Conservation (phyloP, 2,113 vertebrate species). For the Tympanuchus pallidicinctus region DNA sequence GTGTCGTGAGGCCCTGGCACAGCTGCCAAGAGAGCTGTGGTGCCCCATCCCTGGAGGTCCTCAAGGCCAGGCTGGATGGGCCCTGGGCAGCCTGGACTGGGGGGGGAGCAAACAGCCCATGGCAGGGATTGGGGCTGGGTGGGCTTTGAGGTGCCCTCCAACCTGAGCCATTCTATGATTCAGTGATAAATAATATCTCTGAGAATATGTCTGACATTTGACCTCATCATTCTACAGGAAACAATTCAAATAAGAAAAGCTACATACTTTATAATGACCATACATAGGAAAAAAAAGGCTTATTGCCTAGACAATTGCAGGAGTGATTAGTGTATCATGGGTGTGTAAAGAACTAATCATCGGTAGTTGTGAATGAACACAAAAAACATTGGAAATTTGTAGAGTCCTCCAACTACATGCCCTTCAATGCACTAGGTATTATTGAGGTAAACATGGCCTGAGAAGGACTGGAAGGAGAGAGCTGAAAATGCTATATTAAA, state of each 20-base stretch:
- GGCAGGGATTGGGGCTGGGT: too few species aligned
- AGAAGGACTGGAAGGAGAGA: background rate
- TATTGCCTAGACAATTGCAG: background rate
- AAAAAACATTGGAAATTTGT: background rate
- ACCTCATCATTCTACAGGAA: background rate
- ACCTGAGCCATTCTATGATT: too few species aligned
- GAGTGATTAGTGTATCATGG: background rate
- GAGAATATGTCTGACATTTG: background rate
- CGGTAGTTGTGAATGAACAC: background rate
- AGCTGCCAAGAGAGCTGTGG: too few species aligned
- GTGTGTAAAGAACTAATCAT: background rate
- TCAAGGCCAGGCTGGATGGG: too few species aligned
- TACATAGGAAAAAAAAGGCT: background rate
- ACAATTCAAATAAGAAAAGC: background rate
- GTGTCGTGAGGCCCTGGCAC: too few species aligned
- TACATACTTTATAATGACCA: background rate
- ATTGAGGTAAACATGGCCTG: background rate
- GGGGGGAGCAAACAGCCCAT: too few species aligned
- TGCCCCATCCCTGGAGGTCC: too few species aligned
- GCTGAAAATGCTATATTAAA: background rate
- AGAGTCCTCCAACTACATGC: background rate
- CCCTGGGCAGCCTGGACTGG: too few species aligned
- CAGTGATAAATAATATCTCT: background rate
- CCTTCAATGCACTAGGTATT: background rate
- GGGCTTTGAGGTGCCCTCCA: too few species aligned